These are phyloP conservation scores for Drosophila sturtevanti DNA, from an alignment of 1,140 invertebrate genomes.

Conservation along the genomic window DNA sequence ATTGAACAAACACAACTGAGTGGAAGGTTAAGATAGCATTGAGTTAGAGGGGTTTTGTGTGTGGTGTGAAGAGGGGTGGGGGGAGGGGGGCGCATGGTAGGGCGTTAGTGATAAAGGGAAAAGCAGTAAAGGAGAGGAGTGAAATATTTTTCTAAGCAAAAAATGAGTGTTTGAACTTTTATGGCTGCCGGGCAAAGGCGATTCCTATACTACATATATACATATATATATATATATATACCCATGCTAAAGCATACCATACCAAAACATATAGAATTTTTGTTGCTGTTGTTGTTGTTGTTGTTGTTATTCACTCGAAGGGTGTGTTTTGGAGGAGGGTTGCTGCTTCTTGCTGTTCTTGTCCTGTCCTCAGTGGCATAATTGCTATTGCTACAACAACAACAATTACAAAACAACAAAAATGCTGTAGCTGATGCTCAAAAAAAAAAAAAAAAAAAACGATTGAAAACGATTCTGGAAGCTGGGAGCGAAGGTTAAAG, in stretches of 20 bases:
- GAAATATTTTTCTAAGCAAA: slow-evolving; percentile 73
- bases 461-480: not conserved
- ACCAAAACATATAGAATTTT: too few species aligned
- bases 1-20: slow-evolving; percentile 46
- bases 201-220: not conserved
- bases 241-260: too few species aligned
- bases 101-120: too few species aligned
- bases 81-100: too few species aligned
- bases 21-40: not conserved
- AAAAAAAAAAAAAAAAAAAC: not conserved
- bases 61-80: too few species aligned
- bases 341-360: not conserved
- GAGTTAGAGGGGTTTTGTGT: too few species aligned
- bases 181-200: slow-evolving; percentile 54
- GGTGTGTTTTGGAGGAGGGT: slow-evolving; percentile 17
- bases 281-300: too few species aligned
- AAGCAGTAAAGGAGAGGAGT: slow-evolving; percentile 13
- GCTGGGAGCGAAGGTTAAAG: slow-evolving; percentile 12
- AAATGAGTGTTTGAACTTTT: slow-evolving; percentile 82
- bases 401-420: slow-evolving; percentile 72
- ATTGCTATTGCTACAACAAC: slow-evolving; percentile 81
- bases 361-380: slow-evolving; percentile 69
- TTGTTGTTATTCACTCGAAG: not conserved
- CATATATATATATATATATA: too few species aligned
- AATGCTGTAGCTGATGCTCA: slow-evolving; percentile 5